Percentiles rank a stretch among this genome's conserved stretches.
These are phyloP conservation scores for Drosophila barbarae DNA, from an alignment of 2,888 invertebrate genomes.

Conservation along the genomic window DNA sequence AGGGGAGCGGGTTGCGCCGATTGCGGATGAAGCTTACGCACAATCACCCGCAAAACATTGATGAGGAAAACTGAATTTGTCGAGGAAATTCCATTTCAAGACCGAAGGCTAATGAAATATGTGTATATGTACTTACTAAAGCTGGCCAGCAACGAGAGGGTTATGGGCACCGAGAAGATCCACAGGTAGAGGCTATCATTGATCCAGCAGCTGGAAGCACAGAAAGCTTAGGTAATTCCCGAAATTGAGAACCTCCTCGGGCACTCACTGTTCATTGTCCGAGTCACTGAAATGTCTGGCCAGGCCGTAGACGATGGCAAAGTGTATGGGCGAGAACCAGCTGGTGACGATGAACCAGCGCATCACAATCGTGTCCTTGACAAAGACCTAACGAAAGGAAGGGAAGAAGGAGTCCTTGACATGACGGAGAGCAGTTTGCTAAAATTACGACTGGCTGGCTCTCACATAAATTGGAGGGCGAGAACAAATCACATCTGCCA, in stretches of 20 bases:
- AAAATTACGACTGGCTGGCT: constrained; percentile 42
- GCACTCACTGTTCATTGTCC: constrained; percentile 82
- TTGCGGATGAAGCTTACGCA: constrained; percentile 84
- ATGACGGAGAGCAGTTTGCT: constrained; percentile 29
- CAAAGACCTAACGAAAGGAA: constrained; percentile 82
- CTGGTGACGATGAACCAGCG: constrained; percentile 85
- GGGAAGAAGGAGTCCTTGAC: constrained; percentile 9
- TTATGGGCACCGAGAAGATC: constrained; percentile 84
- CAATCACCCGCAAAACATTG: constrained; percentile 84
- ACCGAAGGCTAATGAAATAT: not conserved
- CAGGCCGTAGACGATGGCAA: constrained; percentile 80
- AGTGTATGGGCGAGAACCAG: constrained; percentile 84
- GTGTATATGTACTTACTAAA: constrained; percentile 80
- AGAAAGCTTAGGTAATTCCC: not conserved
- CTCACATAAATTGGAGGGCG: constrained; percentile 48
- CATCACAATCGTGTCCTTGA: constrained; percentile 86
- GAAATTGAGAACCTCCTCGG: not conserved
- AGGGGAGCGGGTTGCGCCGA: constrained; percentile 83
- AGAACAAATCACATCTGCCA: constrained; percentile 48
- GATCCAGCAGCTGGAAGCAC: constrained; percentile 84
- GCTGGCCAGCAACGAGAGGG: constrained; percentile 82
- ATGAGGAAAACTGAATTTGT: constrained; percentile 82
- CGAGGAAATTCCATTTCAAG: not conserved
- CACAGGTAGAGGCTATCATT: constrained; percentile 83
- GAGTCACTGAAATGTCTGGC: constrained; percentile 77